Evolutionary conservation across 2,888 invertebrate species (phyloP).

Genomic region (Carpatolechia fugitivella): DNA sequence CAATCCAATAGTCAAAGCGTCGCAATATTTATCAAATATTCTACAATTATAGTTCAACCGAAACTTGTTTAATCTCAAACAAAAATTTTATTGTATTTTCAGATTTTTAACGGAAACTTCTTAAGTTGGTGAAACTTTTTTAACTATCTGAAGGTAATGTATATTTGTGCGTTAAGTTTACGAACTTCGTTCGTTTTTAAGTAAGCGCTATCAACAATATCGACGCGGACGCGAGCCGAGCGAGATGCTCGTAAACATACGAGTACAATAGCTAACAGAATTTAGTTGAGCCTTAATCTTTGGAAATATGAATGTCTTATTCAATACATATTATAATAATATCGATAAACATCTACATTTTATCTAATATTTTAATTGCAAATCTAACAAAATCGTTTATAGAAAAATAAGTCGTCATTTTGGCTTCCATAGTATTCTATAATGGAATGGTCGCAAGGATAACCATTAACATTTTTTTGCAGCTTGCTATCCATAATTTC

Average conservation of each 20-base stretch:
- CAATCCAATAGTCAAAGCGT: no score
- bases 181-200: neutral
- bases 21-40: no score
- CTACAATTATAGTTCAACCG: no score
- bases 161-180: no score
- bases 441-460: conserved; percentile 76
- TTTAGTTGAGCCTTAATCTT: conserved; percentile 76
- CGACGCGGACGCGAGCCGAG: neutral
- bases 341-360: conserved; percentile 72
- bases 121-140: neutral
- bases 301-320: conserved; percentile 73
- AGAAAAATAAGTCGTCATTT: conserved; percentile 78
- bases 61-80: no score
- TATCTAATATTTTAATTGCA: conserved; percentile 65
- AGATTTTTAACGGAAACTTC: no score
- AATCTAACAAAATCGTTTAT: conserved; percentile 73
- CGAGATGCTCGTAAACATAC: conserved; percentile 25
- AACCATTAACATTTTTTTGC: conserved; percentile 56
- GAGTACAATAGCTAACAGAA: conserved; percentile 57
- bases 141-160: no score
- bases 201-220: neutral
- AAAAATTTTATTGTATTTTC: no score
- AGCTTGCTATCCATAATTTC: conserved; percentile 43
- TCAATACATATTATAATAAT: conserved; percentile 57
- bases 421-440: conserved; percentile 72